These are phyloP conservation scores for Creontiades dilutus DNA, from an alignment of 2,888 invertebrate species.

Conservation along the genomic window DNA sequence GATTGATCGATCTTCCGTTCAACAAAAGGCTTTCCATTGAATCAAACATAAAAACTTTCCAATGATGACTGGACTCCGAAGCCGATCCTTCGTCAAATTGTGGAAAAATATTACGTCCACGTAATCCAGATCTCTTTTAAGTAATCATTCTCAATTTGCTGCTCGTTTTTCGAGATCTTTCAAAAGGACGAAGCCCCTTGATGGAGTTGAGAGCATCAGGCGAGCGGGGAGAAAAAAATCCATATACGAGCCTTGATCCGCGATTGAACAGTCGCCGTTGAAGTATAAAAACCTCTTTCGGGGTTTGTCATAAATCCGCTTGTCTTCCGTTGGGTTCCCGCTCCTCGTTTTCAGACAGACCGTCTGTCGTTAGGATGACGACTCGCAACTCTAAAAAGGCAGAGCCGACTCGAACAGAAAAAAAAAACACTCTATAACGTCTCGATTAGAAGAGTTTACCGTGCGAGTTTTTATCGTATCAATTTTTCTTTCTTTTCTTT, in stretches of 20 bases:
- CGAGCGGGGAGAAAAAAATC: background rate
- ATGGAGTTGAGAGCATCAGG: background rate
- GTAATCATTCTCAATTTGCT: background rate
- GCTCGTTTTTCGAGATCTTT: background rate
- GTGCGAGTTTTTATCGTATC: background rate
- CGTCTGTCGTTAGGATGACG: slow-evolving; percentile 45
- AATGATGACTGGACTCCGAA: too few species aligned
- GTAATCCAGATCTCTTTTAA: background rate
- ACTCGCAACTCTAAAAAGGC: slow-evolving; percentile 4
- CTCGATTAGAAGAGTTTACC: slow-evolving; percentile 46
- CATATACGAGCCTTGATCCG: background rate
- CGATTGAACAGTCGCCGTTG: slow-evolving; percentile 12
- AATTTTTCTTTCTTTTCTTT: slow-evolving; percentile 6
- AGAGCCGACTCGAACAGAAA: background rate
- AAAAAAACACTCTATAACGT: slow-evolving; percentile 50
- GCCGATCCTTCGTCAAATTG: too few species aligned
- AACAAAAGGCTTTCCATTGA: too few species aligned
- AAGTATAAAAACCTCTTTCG: slow-evolving; percentile 38
- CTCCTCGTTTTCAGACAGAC: slow-evolving; percentile 4
- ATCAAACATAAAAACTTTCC: too few species aligned
- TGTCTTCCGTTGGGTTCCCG: slow-evolving; percentile 3
- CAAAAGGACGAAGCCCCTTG: background rate
- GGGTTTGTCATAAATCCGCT: slow-evolving; percentile 44
- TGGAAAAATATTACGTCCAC: background rate
- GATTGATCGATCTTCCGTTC: too few species aligned